Conservation (phyloP, 2,888 invertebrate genomes). For the Drosophila formosana region DNA sequence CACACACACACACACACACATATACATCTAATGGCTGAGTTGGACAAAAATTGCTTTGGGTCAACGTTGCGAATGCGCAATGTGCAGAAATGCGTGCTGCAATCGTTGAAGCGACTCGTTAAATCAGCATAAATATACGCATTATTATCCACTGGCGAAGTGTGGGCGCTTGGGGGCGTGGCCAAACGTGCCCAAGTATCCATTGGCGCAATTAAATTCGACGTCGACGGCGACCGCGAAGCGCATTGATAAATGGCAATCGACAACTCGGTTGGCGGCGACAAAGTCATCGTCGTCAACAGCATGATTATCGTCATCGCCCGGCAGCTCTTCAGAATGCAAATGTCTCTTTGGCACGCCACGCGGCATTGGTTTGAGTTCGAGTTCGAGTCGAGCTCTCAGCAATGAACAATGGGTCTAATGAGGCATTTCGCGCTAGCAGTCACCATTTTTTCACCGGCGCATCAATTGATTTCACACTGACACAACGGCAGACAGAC, state of each 20-base stretch:
- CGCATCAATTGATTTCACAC: slow-evolving; percentile 72
- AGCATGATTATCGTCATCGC: slow-evolving; percentile 24
- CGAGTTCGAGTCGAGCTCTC: background rate
- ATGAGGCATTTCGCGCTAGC: slow-evolving; percentile 53
- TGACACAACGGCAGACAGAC: slow-evolving; percentile 48
- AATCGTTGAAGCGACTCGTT: slow-evolving; percentile 34
- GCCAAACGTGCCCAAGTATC: slow-evolving; percentile 72
- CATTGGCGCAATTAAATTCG: slow-evolving; percentile 71
- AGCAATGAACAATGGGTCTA: slow-evolving; percentile 53
- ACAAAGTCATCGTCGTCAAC: slow-evolving; percentile 41
- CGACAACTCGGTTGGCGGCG: slow-evolving; percentile 41
- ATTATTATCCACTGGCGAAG: background rate
- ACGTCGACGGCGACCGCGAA: slow-evolving; percentile 39
- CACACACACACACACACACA: slow-evolving; percentile 1
- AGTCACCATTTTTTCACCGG: slow-evolving; percentile 40
- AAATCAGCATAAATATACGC: slow-evolving; percentile 59
- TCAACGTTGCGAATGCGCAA: slow-evolving; percentile 70
- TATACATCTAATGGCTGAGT: slow-evolving; percentile 61
- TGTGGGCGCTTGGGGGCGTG: slow-evolving; percentile 10
- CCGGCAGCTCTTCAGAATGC: slow-evolving; percentile 69
- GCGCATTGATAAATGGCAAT: slow-evolving; percentile 76
- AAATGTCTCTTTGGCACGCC: slow-evolving; percentile 76
- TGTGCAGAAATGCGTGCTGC: slow-evolving; percentile 42
- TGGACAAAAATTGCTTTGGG: slow-evolving; percentile 45
- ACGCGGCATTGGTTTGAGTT: slow-evolving; percentile 13